These are phyloP conservation scores for Sakesphorus luctuosus DNA, from an alignment of 2,113 vertebrate genomes.

Conservation along the genomic window DNA sequence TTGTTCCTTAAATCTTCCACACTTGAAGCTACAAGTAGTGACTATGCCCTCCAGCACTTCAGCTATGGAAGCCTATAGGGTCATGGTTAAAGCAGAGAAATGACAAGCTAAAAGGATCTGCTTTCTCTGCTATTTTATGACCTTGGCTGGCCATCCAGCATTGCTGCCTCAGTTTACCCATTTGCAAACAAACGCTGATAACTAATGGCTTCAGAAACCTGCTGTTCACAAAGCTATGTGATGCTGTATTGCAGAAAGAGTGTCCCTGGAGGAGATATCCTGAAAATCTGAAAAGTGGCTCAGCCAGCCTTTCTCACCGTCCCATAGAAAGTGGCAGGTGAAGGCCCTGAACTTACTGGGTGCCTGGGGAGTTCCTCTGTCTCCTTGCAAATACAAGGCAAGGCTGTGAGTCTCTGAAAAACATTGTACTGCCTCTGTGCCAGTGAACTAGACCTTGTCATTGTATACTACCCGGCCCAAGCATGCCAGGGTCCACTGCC, in stretches of 20 bases:
- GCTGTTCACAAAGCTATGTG: not conserved
- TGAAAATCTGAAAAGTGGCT: not conserved
- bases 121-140: not conserved
- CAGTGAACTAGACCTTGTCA: not conserved
- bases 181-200: not conserved
- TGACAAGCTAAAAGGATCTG: not conserved
- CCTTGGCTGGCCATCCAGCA: not conserved
- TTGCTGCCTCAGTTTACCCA: not conserved
- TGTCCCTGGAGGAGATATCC: fast-evolving
- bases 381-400: not conserved
- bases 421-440: fast-evolving
- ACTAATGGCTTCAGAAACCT: not conserved
- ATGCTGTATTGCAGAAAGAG: not conserved
- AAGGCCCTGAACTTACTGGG: fast-evolving
- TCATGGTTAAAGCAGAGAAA: not conserved
- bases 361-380: not conserved
- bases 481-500: not conserved
- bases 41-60: not conserved
- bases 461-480: fast-evolving
- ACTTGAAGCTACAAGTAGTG: not conserved
- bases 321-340: fast-evolving
- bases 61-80: fast-evolving
- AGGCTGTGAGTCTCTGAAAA: not conserved
- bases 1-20: not conserved
- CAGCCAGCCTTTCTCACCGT: not conserved